Conservation (phyloP, 2,113 vertebrate species). For the Megaceryle maxima region DNA sequence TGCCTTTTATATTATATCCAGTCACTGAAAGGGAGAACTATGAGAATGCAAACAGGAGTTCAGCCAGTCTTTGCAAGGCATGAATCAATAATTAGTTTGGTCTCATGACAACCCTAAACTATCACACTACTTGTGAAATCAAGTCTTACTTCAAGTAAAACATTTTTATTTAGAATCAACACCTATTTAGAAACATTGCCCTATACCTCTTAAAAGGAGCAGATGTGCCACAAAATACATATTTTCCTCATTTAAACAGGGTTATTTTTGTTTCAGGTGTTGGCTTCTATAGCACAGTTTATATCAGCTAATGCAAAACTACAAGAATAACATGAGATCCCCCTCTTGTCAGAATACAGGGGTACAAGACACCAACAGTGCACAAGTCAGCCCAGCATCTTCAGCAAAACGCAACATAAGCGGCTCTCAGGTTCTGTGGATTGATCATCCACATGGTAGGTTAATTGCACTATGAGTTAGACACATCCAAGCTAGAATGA, state of each 20-base stretch:
- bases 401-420: not conserved
- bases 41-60: not conserved
- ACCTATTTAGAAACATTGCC: not conserved
- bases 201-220: not conserved
- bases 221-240: not conserved
- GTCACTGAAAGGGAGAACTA: not conserved
- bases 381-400: not conserved
- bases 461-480: not conserved
- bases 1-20: not conserved
- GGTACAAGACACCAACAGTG: not conserved
- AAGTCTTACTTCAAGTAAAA: not conserved
- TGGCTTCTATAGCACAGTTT: not conserved
- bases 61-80: not conserved
- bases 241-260: not conserved
- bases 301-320: not conserved
- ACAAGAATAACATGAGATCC: not conserved
- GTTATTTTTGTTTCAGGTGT: conserved; percentile 10
- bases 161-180: not conserved
- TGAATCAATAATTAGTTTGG: not conserved
- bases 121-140: not conserved
- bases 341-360: not conserved
- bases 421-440: not conserved
- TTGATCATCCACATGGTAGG: not conserved
- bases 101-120: not conserved
- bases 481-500: not conserved